Percentiles rank a stretch among this genome's conserved stretches.
phyloP scores from a whole-genome alignment of 1,140 invertebrate species.

The Sweltsa coloradensis region DNA sequence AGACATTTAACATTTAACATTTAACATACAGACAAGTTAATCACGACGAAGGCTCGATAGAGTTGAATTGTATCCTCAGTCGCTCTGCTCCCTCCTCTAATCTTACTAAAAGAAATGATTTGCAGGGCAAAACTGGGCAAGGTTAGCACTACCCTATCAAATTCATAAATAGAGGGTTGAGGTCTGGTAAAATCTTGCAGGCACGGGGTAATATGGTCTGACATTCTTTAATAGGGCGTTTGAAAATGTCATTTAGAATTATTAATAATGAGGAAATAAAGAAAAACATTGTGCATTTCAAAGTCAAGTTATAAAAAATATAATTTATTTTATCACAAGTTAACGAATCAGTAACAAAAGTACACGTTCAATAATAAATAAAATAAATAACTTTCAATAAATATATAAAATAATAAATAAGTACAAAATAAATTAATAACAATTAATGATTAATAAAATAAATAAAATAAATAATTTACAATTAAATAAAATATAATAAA shows the following conservation, averaged over 20 bases:
- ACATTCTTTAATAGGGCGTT: background rate
- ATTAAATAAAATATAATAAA: conserved; percentile 1
- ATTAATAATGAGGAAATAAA: background rate
- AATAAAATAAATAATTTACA: too few relatives aligned
- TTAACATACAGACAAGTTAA: background rate
- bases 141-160: too few relatives aligned
- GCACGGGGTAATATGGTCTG: too few relatives aligned
- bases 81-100: too few relatives aligned
- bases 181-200: too few relatives aligned
- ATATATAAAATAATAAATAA: background rate
- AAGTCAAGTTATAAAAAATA: background rate
- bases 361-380: background rate
- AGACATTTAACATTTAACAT: too few relatives aligned
- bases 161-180: background rate
- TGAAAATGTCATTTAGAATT: background rate
- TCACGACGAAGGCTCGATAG: background rate
- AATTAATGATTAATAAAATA: conserved; percentile 7
- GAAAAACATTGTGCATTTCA: background rate
- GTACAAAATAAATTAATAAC: too few relatives aligned
- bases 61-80: too few relatives aligned
- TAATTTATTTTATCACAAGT: background rate
- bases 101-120: too few relatives aligned
- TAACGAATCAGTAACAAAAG: background rate
- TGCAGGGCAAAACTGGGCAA: too few relatives aligned
- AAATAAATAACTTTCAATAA: background rate